These are phyloP conservation scores for Camarhynchus parvulus DNA, from an alignment of 2,113 vertebrate species.

Conservation along the genomic window DNA sequence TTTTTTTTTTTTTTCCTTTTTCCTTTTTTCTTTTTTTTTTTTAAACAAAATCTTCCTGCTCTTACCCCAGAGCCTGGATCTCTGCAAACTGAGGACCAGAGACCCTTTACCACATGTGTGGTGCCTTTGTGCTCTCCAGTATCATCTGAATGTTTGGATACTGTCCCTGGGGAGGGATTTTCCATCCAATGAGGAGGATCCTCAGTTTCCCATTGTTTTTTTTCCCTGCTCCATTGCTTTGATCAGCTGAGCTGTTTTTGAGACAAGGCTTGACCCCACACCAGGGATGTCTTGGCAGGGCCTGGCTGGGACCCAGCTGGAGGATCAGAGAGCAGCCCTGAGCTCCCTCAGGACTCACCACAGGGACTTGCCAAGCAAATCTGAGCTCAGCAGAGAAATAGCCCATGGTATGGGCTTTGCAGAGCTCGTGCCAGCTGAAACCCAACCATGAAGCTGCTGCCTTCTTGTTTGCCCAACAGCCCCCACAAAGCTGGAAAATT, in stretches of 20 bases:
- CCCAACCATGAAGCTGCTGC: background rate
- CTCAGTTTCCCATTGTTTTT: background rate
- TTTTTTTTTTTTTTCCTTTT: too few species aligned
- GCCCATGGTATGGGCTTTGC: background rate
- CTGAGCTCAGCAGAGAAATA: constrained; percentile 19
- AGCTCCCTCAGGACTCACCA: background rate
- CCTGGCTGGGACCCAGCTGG: background rate
- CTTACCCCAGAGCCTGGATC: background rate
- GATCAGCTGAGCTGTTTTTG: background rate
- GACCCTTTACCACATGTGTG: rapidly evolving
- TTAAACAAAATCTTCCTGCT: background rate
- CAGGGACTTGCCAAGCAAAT: background rate
- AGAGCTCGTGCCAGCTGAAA: background rate
- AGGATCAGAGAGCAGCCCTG: background rate
- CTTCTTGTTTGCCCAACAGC: constrained; percentile 20
- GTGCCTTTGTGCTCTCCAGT: background rate
- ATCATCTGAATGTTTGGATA: background rate
- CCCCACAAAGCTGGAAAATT: background rate
- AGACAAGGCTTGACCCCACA: rapidly evolving
- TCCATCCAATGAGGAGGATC: background rate
- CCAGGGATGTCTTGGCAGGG: background rate
- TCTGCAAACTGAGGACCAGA: background rate
- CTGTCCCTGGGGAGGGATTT: rapidly evolving
- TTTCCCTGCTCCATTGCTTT: background rate
- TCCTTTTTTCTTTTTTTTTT: too few species aligned